A percentile compares a stretch with the other conserved stretches of the same genome.
Conservation (phyloP, 2,797 vertebrate genomes). For the Cephalopachus bancanus region DNA sequence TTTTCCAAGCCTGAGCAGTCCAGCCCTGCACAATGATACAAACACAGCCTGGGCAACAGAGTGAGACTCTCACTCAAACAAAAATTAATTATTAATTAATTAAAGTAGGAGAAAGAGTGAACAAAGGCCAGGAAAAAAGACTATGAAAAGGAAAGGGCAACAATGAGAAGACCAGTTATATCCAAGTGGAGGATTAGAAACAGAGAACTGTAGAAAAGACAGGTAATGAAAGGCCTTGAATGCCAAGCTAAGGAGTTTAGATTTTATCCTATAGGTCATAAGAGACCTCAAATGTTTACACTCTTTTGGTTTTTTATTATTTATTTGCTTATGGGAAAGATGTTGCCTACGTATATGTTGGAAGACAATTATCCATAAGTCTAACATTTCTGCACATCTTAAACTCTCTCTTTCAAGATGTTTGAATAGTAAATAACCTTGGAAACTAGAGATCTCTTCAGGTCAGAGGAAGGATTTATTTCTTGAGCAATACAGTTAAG, state of each 20-base stretch:
- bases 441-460: conserved; percentile 5
- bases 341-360: neutral
- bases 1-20: too few species aligned
- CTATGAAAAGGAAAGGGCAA: neutral
- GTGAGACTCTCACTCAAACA: too few species aligned
- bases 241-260: neutral
- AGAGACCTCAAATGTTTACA: neutral
- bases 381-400: conserved; percentile 17
- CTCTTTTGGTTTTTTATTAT: neutral
- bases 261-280: neutral
- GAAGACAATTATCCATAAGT: neutral
- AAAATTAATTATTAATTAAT: too few species aligned
- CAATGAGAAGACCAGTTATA: neutral
- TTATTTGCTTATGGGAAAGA: conserved; percentile 41
- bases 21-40: too few species aligned
- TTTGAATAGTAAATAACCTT: neutral
- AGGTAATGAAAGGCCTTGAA: neutral
- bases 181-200: neutral
- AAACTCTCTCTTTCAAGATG: neutral
- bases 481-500: neutral
- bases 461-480: neutral
- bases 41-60: too few species aligned
- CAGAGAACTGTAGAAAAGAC: neutral
- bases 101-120: neutral
- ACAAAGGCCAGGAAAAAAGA: neutral